Evolutionary conservation across 1,140 invertebrate species (phyloP), one percentile per base, ranked within the genome.

Genomic region (Lasioglossum albipes): DNA sequence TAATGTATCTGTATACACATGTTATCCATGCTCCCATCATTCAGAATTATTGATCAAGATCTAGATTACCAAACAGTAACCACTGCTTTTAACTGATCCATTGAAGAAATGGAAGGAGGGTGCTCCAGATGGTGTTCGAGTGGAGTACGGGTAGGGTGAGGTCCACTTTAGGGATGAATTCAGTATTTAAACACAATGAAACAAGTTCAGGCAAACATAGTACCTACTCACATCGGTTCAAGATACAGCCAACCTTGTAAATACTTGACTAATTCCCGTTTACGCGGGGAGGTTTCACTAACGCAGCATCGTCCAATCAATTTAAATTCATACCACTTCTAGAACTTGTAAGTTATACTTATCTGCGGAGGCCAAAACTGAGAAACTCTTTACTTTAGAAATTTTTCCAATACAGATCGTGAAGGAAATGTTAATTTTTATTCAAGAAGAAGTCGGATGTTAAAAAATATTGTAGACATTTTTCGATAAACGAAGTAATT

Each of bases 91-190:
- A 61, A 61, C 59, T 27, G 59, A 61, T 61, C 59, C 13, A 61
- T 61, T 61, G 20, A 61, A 27, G 57, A 61, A 61, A 61, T 61
- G 22, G 22, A 61, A 61, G 59, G n/a, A 61, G n/a, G 59, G 59
- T 61, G 59, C 59, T 61, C n/a, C 59, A 61, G 59, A 61, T 61
- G 59, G 59, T 61, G 22, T 27, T 61, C 59, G 22, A 61, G 59
- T 61, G 59, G 59, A 61, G 22, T 13, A 5, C 12, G 27, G 59
- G 59, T 61, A 27, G 59, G 22, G 59, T 27, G 59, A 22, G 59
- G 9, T 27, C n/a, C 59, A 27, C 59, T 61, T 27, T 27, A 61
- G 59, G 59, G 59, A 27, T 61, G 59, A 27, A 61, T 61, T 61
- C 59, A 27, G 59, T 27, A 22, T 27, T 61, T 61, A 61, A 61